Evolutionary conservation across 2,888 invertebrate species (phyloP), one percentile per base, ranked within the genome.

Genomic region (Linnaemya tessellans): DNA sequence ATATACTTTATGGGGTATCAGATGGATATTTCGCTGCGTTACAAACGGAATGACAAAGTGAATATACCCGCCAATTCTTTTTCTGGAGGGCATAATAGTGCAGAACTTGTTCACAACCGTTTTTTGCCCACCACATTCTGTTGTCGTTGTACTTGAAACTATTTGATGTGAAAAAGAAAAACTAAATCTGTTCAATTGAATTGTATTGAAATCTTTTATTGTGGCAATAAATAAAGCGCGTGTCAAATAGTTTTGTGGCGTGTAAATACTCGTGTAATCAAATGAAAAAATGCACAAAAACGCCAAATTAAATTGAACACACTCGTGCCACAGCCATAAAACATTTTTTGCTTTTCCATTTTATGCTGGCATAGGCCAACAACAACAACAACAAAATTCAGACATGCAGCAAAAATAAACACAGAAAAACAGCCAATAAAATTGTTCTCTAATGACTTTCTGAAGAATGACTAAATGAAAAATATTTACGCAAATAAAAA

Each of bases 221-320:
- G 89, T 83, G 87, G 88, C 91, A 89, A 92, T 91, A 91, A 91
- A 91, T 92, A 91, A 90, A 88, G 89, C 89, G 90, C 90, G 92
- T 91, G 91, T 92, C 91, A 91, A 91, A 90, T 89, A 88, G 87
- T 89, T 84, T 87, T 88, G 81, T 82, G 85, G 82, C 85, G 85
- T 85, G 79, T 82, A 86, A 86, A 84, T 84, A 73, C 84, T 79
- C 78, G 64, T 70, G 64, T 64, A 77, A 77, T 65, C 75, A 30
- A 82, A 74, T 75, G 67, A 84, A 80, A n/a, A 73, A 80, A 80
- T 58, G 56, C 20, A 49, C 46, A 80, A n/a, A 46, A 78, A 84
- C 11, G 60, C 54, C 30, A 78, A 56, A 68, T 10, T 58, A 41
- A 81, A 71, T 75, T 51, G 54, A 56, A 54, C 35, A 56, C 25